Evolutionary conservation across 2,888 invertebrate genomes (phyloP), one percentile per base, ranked within the genome.

Genomic region (Callyntrura sp.): DNA sequence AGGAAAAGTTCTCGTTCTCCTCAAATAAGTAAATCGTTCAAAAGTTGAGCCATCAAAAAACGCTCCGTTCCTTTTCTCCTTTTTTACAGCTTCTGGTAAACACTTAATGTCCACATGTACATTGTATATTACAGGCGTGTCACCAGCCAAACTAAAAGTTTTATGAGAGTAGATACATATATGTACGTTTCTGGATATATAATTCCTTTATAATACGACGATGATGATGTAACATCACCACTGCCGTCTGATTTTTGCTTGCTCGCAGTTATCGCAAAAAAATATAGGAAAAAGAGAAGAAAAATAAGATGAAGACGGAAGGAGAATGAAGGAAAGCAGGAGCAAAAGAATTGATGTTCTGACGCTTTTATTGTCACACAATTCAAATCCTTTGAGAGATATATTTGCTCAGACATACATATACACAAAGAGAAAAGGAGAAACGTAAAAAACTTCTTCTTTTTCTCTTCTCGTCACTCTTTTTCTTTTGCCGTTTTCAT

Each of bases 321-420:
- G 57, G 62, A 68, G 65, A 68, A 68, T 51, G 83, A 35, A 68
- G 83, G 51, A 68, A 17, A 84, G 84, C 17, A 55, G 57, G 20
- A 82, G 82, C 35, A 82, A 84, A 85, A 73, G 90, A 90, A 91
- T 89, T 85, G 90, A 90, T 89, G 90, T 87, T 82, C 85, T 76
- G 87, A 90, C 85, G 88, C 88, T 91, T 90, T 90, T 91, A 91
- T 92, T 92, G 91, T 90, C 70, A 88, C 90, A 90, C 91, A 91
- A 92, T 92, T 91, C 90, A 88, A 92, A 90, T 90, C 91, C 90
- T 90, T 55, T 68, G 90, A 88, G 91, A 91, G 88, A 87, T 85
- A 86, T 76, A 85, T 85, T 85, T 85, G 85, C 76, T 85, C 73
- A 85, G 51, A 73, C 70, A 73, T 20, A 76, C 35, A 35, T n/a